Conservation (phyloP, 2,888 invertebrate species). For the Drosophila demipolita region DNA sequence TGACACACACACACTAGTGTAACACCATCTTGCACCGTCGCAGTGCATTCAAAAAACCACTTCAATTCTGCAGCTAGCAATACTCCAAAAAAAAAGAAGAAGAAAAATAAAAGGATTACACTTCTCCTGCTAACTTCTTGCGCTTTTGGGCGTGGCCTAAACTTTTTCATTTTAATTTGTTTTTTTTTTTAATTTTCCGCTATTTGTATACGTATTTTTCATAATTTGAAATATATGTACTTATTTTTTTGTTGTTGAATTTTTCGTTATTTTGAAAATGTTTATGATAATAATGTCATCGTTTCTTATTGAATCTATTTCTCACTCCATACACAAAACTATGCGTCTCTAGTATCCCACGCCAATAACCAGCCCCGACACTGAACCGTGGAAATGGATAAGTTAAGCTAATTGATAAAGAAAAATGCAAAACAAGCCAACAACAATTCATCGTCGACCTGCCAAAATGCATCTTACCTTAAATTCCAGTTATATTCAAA, state of each 20-base stretch:
- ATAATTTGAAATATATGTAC: not conserved
- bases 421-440: slow-evolving; percentile 86
- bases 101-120: slow-evolving; percentile 1
- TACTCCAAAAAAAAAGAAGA: not conserved
- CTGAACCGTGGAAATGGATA: slow-evolving; percentile 96
- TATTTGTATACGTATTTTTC: not conserved
- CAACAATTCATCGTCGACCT: slow-evolving; percentile 25
- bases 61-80: not conserved
- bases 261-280: slow-evolving; percentile 27
- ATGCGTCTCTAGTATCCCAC: slow-evolving; percentile 90
- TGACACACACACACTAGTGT: slow-evolving; percentile 3
- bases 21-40: slow-evolving; percentile 23
- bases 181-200: slow-evolving; percentile 2
- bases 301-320: slow-evolving; percentile 66
- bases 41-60: slow-evolving; percentile 16
- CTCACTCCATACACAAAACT: slow-evolving; percentile 32
- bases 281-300: slow-evolving; percentile 43
- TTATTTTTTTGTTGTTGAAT: not conserved
- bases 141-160: slow-evolving; percentile 43
- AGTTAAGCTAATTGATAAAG: slow-evolving; percentile 82
- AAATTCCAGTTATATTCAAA: slow-evolving; percentile 31
- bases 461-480: slow-evolving; percentile 20
- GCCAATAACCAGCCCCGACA: slow-evolving; percentile 94
- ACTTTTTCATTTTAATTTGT: slow-evolving; percentile 19
- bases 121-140: slow-evolving; percentile 15